Evolutionary conservation across 2,888 invertebrate species (phyloP).

Genomic region (Rhynchonema sp.): DNA sequence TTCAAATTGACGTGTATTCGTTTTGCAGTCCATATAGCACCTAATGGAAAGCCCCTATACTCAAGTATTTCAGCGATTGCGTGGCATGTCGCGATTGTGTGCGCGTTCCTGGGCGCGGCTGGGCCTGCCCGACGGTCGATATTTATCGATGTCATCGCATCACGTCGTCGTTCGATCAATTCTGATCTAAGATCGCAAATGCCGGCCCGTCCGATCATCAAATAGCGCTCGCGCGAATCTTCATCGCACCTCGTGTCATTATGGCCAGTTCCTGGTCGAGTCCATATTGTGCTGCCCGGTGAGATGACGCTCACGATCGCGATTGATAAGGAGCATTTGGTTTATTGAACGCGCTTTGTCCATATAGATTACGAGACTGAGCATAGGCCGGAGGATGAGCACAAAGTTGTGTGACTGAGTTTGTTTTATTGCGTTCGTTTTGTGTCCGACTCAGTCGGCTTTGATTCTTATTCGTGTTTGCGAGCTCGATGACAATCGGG

Average conservation of each 20-base stretch:
- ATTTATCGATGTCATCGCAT: constrained; percentile 34
- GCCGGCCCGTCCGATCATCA: constrained; percentile 25
- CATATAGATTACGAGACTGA: constrained; percentile 35
- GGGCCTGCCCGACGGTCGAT: constrained; percentile 35
- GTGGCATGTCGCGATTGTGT: constrained; percentile 32
- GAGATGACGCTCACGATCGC: constrained; percentile 32
- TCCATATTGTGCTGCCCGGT: constrained; percentile 31
- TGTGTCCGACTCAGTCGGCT: no score
- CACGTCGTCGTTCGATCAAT: constrained; percentile 27
- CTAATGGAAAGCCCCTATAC: no score
- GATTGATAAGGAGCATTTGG: constrained; percentile 34
- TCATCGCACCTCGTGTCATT: constrained; percentile 37
- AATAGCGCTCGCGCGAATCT: constrained; percentile 28
- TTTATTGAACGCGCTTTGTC: constrained; percentile 37
- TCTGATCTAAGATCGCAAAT: constrained; percentile 15
- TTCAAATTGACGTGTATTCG: no score
- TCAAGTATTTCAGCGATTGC: no score
- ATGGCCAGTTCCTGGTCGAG: constrained; percentile 33
- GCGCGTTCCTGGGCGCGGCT: constrained; percentile 29
- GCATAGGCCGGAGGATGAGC: constrained; percentile 32
- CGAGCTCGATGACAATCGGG: no score
- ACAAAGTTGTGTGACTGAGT: constrained; percentile 34
- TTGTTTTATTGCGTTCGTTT: no score
- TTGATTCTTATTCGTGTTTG: no score
- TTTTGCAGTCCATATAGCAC: no score